phyloP scores from a whole-genome alignment of 2,797 vertebrate species.

The Picus viridis region DNA sequence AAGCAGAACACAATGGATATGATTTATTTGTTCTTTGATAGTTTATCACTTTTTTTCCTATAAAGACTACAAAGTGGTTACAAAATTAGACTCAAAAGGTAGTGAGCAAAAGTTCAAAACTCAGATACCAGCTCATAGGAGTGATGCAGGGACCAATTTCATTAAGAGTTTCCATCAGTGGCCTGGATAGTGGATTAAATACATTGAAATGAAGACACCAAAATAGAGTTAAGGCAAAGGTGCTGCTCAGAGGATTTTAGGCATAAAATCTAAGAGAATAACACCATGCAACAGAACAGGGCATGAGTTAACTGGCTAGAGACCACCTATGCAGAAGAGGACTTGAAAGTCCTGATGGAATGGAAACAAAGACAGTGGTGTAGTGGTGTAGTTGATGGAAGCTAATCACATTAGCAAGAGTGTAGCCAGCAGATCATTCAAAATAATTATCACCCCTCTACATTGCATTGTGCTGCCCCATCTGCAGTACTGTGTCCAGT shows the following conservation, averaged over 20 bases:
- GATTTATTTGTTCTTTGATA: not conserved
- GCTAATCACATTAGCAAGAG: not conserved
- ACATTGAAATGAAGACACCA: not conserved
- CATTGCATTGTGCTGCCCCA: accelerated
- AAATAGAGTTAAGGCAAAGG: not conserved
- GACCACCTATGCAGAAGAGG: not conserved
- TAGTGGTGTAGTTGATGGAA: not conserved
- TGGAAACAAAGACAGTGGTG: not conserved
- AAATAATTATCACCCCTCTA: not conserved
- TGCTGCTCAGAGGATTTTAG: not conserved
- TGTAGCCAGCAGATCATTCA: not conserved
- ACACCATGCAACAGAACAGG: not conserved
- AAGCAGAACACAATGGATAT: not conserved
- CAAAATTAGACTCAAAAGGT: not conserved
- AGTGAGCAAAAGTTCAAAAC: not conserved
- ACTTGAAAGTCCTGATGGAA: not conserved
- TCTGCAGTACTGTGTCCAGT: not conserved
- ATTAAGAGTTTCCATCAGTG: not conserved
- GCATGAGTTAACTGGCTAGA: not conserved
- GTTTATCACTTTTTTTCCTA: not conserved
- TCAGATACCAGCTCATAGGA: not conserved
- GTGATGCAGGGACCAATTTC: not conserved
- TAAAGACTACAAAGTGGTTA: not conserved
- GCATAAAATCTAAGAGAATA: not conserved
- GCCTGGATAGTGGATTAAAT: not conserved